Evolutionary conservation across 2,113 vertebrate species (phyloP), one percentile per base, ranked within the genome.

Genomic region (Cyphomyrus plagiostoma): DNA sequence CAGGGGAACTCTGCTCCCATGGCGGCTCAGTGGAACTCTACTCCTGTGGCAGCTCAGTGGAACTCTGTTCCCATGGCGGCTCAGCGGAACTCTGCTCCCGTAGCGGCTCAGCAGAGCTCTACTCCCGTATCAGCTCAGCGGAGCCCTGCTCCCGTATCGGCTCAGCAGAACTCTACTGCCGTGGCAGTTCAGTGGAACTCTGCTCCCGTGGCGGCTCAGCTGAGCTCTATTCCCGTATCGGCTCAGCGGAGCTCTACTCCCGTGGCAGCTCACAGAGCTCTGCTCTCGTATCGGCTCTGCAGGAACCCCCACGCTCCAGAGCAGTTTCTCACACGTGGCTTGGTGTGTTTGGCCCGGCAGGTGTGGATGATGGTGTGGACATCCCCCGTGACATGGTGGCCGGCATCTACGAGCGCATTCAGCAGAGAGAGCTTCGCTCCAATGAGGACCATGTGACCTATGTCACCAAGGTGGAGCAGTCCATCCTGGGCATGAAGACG

Each of bases 371-470:
- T 0, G 98, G 98, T 2, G 98, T 97, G 0, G 98, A 99, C 93
- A 99, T 99, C 91, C 98, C 98, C 52, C 95, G 97, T 90, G 98
- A 99, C 89, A 96, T 98, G 96, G 98, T 99, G 92, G 98, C 98
- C 23, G 98, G 98, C 87, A 99, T 99, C 94, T 99, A 99, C 0
- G 98, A 99, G 88, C 96, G 98, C 42, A 99, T 99, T 92, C 98
- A 99, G 91, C 97, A 95, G 95, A 97, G 98, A 90, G 98, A 99
- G 91, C 94, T 99, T 9, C 98, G 97, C 91, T 99, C 98, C 90
- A 99, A 99, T 1, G 98, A 99, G 91, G 98, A 99, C 92, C 98
- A 99, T 0, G 98, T 99, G 92, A 99, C 98, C 8, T 99, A 99
- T 1, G 98, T 99, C 90, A 98, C 98, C 93, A 99, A 99, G 92